Conservation (phyloP, 2,888 invertebrate genomes). For the Apotomis capreana region DNA sequence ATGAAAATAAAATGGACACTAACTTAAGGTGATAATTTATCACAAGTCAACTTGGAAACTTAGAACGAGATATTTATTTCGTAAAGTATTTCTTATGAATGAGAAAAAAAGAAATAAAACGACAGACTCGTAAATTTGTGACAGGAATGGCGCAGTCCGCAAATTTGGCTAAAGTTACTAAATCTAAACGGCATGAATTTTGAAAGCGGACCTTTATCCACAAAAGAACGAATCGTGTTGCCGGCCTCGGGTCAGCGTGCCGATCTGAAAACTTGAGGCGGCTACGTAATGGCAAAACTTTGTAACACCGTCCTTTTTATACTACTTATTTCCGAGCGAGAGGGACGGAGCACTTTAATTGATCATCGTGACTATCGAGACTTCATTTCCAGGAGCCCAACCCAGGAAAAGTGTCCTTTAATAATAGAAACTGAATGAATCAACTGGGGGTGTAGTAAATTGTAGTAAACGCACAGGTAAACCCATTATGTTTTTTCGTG, state of each 20-base stretch:
- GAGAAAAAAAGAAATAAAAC: constrained; percentile 17
- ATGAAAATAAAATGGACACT: constrained; percentile 2
- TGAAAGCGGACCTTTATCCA: constrained; percentile 34
- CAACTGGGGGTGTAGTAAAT: constrained; percentile 9
- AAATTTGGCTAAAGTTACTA: constrained; percentile 33
- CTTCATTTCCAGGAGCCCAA: constrained; percentile 9
- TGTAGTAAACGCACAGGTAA: background rate
- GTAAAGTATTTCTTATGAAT: no score
- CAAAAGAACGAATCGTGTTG: constrained; percentile 28
- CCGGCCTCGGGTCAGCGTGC: constrained; percentile 25
- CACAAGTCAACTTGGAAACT: background rate
- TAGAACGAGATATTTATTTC: background rate
- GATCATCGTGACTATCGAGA: background rate
- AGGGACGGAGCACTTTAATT: background rate
- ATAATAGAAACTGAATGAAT: constrained; percentile 30
- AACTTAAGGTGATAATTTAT: background rate
- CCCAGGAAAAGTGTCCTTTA: constrained; percentile 19
- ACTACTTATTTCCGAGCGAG: background rate
- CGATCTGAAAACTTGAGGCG: constrained; percentile 12
- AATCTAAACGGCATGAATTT: constrained; percentile 38
- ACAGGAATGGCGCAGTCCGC: constrained; percentile 26
- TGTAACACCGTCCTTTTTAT: constrained; percentile 4
- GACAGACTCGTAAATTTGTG: constrained; percentile 28
- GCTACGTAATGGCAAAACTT: background rate
- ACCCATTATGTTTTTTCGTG: background rate